Conservation (phyloP, 2,797 vertebrate species). For the Sebastes kiyomatsui region DNA sequence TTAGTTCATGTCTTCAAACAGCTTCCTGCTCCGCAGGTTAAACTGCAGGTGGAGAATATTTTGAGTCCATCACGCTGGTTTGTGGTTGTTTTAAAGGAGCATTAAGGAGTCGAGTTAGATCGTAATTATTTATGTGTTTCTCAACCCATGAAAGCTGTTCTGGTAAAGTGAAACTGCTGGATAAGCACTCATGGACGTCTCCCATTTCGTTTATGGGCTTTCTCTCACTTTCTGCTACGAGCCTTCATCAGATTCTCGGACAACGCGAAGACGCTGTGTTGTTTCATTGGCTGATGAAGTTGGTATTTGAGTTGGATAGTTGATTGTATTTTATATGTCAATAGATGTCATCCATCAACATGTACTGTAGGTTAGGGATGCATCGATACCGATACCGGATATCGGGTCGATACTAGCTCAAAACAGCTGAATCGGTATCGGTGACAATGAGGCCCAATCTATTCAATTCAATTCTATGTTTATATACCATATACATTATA, state of each 20-base stretch:
- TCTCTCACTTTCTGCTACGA: background rate
- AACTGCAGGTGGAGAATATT: constrained; percentile 22
- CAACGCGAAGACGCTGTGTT: background rate
- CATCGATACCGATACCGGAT: too few species aligned
- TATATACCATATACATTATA: too few species aligned
- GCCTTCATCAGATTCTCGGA: background rate
- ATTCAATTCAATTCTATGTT: too few species aligned
- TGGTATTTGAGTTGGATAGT: background rate
- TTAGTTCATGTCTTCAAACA: constrained; percentile 10
- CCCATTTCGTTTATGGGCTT: constrained; percentile 1
- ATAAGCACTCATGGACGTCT: constrained; percentile 36
- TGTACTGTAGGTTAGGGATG: background rate
- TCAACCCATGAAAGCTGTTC: constrained; percentile 51
- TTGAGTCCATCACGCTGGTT: constrained; percentile 23
- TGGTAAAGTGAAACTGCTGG: constrained; percentile 52
- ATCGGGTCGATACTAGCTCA: too few species aligned
- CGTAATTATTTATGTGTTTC: constrained; percentile 31
- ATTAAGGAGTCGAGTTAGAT: constrained; percentile 37
- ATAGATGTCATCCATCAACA: background rate
- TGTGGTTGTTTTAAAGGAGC: constrained; percentile 46
- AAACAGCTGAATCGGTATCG: too few species aligned
- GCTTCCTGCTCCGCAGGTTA: constrained; percentile 21
- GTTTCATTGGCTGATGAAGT: background rate
- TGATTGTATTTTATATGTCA: background rate
- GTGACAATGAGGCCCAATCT: too few species aligned